These are phyloP conservation scores for Actenoides lindsayi DNA, from an alignment of 2,113 vertebrate species.

Conservation along the genomic window DNA sequence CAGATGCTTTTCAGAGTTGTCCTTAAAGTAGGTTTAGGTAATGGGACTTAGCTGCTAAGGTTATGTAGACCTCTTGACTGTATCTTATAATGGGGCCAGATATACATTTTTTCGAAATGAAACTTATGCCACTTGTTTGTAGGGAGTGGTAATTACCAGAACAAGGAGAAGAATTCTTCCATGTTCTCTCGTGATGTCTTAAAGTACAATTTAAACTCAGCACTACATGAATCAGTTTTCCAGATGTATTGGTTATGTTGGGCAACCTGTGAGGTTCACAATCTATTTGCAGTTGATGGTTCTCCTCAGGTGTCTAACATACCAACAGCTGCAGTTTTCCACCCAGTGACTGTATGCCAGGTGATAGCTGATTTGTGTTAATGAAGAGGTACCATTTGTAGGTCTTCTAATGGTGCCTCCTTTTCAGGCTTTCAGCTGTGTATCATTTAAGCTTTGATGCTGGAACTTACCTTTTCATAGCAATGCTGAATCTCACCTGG, in stretches of 20 bases:
- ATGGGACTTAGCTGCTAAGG: not conserved
- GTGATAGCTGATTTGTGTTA: not conserved
- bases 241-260: not conserved
- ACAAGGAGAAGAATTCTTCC: not conserved
- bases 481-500: not conserved
- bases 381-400: not conserved
- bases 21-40: not conserved
- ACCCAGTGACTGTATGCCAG: not conserved
- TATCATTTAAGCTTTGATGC: not conserved
- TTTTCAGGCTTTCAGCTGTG: not conserved
- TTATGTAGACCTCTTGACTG: not conserved
- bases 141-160: not conserved
- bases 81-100: not conserved
- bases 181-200: not conserved
- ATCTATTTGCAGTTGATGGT: not conserved
- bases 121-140: not conserved
- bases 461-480: not conserved
- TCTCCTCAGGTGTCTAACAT: not conserved
- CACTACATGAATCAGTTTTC: not conserved
- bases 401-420: not conserved
- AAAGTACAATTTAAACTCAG: not conserved
- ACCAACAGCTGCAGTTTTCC: not conserved
- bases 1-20: not conserved
- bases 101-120: not conserved
- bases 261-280: fast-evolving